Evolutionary conservation across 1,140 invertebrate genomes (phyloP).

Genomic region (Solenopsis fugax): DNA sequence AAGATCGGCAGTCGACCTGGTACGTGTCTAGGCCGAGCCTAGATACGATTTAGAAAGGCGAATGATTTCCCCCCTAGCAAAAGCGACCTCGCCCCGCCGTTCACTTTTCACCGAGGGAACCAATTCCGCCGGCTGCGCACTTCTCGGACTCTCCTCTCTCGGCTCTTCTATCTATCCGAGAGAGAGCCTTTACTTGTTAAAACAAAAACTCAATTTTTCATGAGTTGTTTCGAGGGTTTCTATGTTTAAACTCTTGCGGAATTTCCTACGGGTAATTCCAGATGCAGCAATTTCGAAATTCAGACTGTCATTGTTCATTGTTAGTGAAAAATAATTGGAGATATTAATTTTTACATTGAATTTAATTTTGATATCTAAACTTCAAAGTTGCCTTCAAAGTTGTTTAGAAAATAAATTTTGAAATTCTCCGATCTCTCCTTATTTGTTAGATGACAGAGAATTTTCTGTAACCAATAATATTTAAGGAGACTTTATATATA

Average conservation of each 20-base stretch:
- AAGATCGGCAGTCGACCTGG: slow-evolving; percentile 56
- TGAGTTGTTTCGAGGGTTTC: not conserved
- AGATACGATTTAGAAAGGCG: slow-evolving; percentile 82
- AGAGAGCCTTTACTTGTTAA: slow-evolving; percentile 8
- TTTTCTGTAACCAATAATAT: too few species aligned
- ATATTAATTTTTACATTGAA: not conserved
- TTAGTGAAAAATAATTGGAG: not conserved
- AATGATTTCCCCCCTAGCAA: slow-evolving; percentile 72
- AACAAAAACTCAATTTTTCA: slow-evolving; percentile 36
- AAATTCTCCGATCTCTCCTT: too few species aligned
- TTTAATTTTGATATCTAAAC: not conserved
- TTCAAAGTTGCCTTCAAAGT: too few species aligned
- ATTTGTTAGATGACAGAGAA: too few species aligned
- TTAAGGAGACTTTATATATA: too few species aligned
- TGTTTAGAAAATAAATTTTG: too few species aligned
- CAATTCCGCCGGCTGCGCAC: slow-evolving; percentile 75
- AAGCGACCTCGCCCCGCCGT: slow-evolving; percentile 76
- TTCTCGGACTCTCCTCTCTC: slow-evolving; percentile 59
- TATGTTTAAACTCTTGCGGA: not conserved
- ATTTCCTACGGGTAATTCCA: not conserved
- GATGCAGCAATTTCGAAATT: not conserved
- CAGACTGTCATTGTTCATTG: not conserved
- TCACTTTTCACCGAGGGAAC: slow-evolving; percentile 82
- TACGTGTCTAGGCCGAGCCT: slow-evolving; percentile 26
- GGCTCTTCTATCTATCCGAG: not conserved